A percentile compares a stretch with the other conserved stretches of the same genome.
Evolutionary conservation across 2,888 invertebrate genomes (phyloP).

Genomic region (Gibbula magus): DNA sequence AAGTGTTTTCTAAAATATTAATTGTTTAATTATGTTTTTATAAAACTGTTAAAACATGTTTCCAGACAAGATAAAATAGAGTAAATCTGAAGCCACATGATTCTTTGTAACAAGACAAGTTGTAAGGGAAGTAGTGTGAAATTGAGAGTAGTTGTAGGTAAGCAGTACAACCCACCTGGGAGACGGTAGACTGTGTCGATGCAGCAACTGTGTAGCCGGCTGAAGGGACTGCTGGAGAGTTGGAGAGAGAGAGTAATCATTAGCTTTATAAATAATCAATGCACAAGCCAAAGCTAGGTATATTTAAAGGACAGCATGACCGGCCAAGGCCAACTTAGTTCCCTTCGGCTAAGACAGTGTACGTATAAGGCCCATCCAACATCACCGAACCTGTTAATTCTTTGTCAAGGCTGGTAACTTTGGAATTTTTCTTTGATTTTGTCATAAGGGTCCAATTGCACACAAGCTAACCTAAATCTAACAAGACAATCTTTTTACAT

Average conservation of each 20-base stretch:
- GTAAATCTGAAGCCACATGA: not conserved
- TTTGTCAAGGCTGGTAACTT: too few relatives aligned
- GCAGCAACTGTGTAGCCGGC: conserved; percentile 31
- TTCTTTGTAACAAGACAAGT: not conserved
- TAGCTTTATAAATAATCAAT: conserved; percentile 35
- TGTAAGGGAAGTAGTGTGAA: not conserved
- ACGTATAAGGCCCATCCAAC: too few relatives aligned
- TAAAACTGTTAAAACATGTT: too few relatives aligned
- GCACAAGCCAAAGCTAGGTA: conserved; percentile 27
- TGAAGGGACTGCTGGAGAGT: conserved; percentile 8
- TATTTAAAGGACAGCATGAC: not conserved
- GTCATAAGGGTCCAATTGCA: too few relatives aligned
- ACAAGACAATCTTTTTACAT: too few relatives aligned
- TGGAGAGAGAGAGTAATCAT: not conserved
- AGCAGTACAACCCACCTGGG: conserved; percentile 49
- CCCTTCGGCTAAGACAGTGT: too few relatives aligned
- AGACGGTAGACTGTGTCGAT: conserved; percentile 59
- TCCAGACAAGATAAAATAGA: not conserved
- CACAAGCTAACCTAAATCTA: too few relatives aligned
- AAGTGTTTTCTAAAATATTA: too few relatives aligned
- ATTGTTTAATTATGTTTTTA: too few relatives aligned
- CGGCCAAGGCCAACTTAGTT: too few relatives aligned
- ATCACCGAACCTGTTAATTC: too few relatives aligned
- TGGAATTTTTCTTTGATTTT: too few relatives aligned
- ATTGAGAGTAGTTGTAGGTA: not conserved